These are phyloP conservation scores for Rhabdornis inornatus DNA, from an alignment of 2,113 vertebrate genomes.

Conservation along the genomic window DNA sequence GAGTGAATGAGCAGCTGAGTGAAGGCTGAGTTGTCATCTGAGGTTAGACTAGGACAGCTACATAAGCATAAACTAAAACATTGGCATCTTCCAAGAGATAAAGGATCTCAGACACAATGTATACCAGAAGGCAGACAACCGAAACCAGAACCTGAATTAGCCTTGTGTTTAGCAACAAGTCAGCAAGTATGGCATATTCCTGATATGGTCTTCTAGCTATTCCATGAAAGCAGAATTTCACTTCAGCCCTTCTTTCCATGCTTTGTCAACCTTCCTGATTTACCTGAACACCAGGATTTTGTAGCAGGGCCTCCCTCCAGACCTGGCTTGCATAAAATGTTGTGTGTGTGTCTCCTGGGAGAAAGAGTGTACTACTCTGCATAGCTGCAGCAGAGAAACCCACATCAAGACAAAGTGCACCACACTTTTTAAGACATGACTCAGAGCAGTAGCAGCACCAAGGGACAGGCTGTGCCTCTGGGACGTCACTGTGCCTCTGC, in stretches of 20 bases:
- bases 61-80: not conserved
- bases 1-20: not conserved
- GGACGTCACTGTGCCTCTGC: not conserved
- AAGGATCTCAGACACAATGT: not conserved
- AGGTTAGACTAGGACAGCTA: not conserved
- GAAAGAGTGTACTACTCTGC: fast-evolving
- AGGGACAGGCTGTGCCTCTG: not conserved
- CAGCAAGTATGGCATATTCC: not conserved
- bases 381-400: not conserved
- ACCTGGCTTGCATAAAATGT: not conserved
- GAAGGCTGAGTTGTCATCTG: not conserved
- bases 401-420: not conserved
- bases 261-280: not conserved
- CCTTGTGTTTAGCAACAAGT: not conserved
- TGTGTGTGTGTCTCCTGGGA: fast-evolving
- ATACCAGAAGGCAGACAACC: not conserved
- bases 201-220: not conserved
- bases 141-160: not conserved
- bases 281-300: not conserved
- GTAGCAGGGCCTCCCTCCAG: not conserved
- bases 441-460: not conserved
- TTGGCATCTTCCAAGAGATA: not conserved
- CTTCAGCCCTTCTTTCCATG: not conserved
- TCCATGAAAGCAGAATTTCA: not conserved
- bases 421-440: fast-evolving